Percentiles rank a stretch among this genome's conserved stretches.
phyloP scores from a whole-genome alignment of 2,888 invertebrate genomes.

The Lamellibrachia satsuma region DNA sequence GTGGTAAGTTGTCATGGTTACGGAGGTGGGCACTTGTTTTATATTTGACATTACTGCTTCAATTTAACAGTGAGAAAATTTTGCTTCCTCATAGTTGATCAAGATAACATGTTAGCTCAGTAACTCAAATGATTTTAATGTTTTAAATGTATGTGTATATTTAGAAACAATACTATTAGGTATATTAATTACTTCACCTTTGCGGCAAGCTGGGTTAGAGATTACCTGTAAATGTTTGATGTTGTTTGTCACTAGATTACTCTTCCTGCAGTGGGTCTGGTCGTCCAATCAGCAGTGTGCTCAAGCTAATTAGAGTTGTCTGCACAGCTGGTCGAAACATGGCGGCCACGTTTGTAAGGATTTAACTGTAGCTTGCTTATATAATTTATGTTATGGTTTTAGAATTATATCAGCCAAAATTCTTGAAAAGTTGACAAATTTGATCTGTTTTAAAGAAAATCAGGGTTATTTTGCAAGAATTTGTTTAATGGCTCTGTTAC shows the following conservation, averaged over 20 bases:
- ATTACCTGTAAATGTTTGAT: neutral
- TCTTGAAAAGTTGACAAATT: neutral
- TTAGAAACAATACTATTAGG: no score
- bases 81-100: no score
- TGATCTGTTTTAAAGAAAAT: neutral
- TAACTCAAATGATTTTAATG: no score
- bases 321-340: constrained; percentile 72
- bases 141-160: no score
- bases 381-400: neutral
- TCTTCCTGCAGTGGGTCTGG: constrained; percentile 69
- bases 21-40: neutral
- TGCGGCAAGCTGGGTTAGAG: neutral
- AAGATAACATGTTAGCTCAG: no score
- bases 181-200: neutral
- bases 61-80: neutral
- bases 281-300: constrained; percentile 75
- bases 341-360: constrained; percentile 68
- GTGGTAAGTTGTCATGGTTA: neutral
- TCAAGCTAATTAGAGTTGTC: constrained; percentile 80
- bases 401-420: neutral
- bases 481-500: no score
- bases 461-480: no score
- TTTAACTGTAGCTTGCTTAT: neutral
- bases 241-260: neutral
- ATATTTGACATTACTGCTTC: neutral